Conservation (phyloP, 1,140 invertebrate species). For the Drosophila pseudoananassae region DNA sequence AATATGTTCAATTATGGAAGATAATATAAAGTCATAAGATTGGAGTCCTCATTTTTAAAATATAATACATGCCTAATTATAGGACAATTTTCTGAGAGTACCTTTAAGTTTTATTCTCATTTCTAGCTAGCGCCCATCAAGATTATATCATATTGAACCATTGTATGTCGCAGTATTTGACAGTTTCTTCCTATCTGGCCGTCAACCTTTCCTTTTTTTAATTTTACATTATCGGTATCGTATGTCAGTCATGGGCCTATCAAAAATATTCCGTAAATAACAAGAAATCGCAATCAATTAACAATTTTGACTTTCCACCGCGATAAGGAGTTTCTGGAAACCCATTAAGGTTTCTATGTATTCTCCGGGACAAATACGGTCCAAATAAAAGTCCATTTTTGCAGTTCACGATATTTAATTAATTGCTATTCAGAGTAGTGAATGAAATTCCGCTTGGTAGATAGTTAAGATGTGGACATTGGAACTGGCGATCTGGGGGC, state of each 20-base stretch:
- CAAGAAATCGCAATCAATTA: slow-evolving; percentile 60
- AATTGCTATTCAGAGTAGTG: slow-evolving; percentile 67
- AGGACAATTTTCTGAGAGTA: too few relatives aligned
- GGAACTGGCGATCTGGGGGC: slow-evolving; percentile 9
- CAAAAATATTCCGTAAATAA: slow-evolving; percentile 53
- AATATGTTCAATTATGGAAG: background rate
- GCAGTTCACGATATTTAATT: slow-evolving; percentile 60
- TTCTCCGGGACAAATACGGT: background rate
- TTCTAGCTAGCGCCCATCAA: background rate
- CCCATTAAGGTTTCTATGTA: background rate
- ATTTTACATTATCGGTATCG: slow-evolving; percentile 40
- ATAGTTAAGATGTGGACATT: slow-evolving; percentile 26
- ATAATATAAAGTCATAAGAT: background rate
- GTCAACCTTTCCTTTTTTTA: slow-evolving; percentile 12
- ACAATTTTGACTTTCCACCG: slow-evolving; percentile 15
- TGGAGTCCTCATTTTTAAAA: too few relatives aligned
- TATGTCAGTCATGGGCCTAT: slow-evolving; percentile 21
- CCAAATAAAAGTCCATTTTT: slow-evolving; percentile 19
- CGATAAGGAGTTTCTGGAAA: slow-evolving; percentile 42
- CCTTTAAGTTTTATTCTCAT: too few relatives aligned
- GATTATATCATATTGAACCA: background rate
- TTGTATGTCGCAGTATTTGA: slow-evolving; percentile 2
- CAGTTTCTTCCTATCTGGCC: slow-evolving; percentile 13
- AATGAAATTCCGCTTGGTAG: slow-evolving; percentile 77
- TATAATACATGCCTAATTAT: too few relatives aligned